Base-by-base conservation (phyloP, 2,797 vertebrate species). In the Lepus oiostolus region DNA sequence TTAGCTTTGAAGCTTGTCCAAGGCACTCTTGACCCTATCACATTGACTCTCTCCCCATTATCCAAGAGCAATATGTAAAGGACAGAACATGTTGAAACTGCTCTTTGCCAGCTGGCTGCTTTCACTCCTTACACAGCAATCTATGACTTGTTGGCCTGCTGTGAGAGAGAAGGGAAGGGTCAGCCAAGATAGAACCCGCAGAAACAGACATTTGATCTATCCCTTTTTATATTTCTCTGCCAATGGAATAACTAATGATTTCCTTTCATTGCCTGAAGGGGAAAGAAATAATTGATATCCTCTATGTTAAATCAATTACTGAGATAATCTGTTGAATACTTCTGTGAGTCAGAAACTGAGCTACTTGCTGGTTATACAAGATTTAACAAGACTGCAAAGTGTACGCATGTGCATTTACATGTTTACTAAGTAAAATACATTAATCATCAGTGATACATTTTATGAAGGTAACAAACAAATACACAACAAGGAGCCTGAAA, bases 61-160 rank as follows among this genome's bases (percentile, higher is more conserved):
- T 30, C 7, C 35, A 22, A 58, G 9, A 60, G 42, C 60, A 52
- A 13, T 28, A 14, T 79, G 13, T 72, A 82, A 74, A 82, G 52
- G 22, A 80, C 21, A 88, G 67, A 83, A 68, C 80, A 30, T 38
- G 50, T 74, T 68, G 76, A 76, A 72, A 85, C 30, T 38, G 47
- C 71, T 84, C 67, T 26, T 22, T 35, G 52, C 30, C 95, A 87
- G 67, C 71, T 86, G 81, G 52, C 80, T 83, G 72, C 26, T 52
- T 63, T 91, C 35, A 88, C 17, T 85, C 32, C 24, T 42, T 60
- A 65, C 35, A 35, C 50, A 74, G 28, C 35, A 58, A n/a, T 74
- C 38, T 54, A 38, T 80, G 54, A 89, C 42, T 81, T 68, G 52
- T 22, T 92, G 65, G 26, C 5, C 3, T 8, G 5, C 58, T 50